These are phyloP conservation scores for Mastacembelus armatus DNA, from an alignment of 2,797 vertebrate genomes.

Conservation along the genomic window DNA sequence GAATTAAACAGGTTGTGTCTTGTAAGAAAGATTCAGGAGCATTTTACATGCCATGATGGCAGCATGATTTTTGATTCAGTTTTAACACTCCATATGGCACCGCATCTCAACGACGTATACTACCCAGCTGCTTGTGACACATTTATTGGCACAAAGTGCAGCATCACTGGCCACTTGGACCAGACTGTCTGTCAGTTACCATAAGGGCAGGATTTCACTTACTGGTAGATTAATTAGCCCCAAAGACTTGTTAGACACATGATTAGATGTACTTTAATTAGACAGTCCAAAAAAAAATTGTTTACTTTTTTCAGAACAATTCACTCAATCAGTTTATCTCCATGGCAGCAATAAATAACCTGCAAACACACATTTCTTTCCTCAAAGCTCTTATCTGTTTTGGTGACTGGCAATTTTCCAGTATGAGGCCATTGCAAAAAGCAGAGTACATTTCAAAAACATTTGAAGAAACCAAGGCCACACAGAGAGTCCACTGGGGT, in stretches of 20 bases:
- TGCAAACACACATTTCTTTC: conserved; percentile 24
- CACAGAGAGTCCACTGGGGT: conserved; percentile 65
- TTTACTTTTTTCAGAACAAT: conserved; percentile 14
- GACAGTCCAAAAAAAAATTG: no score
- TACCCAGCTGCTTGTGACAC: conserved; percentile 89
- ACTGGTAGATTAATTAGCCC: conserved; percentile 67
- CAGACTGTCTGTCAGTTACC: conserved; percentile 72
- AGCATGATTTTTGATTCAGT: conserved; percentile 65
- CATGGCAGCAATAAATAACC: conserved; percentile 56
- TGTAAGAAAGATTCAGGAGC: conserved; percentile 27
- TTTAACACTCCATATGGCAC: conserved; percentile 88
- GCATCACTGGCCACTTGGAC: conserved; percentile 72
- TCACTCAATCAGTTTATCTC: conserved; percentile 38
- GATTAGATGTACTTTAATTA: conserved; percentile 56
- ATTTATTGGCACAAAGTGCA: conserved; percentile 83
- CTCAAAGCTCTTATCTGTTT: conserved; percentile 50
- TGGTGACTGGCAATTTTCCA: conserved; percentile 54
- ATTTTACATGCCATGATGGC: conserved; percentile 42
- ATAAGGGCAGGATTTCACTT: conserved; percentile 60
- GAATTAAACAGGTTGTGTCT: conserved; percentile 13
- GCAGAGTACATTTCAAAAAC: conserved; percentile 32
- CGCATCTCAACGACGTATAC: conserved; percentile 84
- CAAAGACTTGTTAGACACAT: conserved; percentile 58
- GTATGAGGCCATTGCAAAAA: conserved; percentile 22
- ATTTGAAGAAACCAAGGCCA: conserved; percentile 59